Evolutionary conservation across 2,888 invertebrate genomes (phyloP).

Genomic region (Cryptocephalus primarius): DNA sequence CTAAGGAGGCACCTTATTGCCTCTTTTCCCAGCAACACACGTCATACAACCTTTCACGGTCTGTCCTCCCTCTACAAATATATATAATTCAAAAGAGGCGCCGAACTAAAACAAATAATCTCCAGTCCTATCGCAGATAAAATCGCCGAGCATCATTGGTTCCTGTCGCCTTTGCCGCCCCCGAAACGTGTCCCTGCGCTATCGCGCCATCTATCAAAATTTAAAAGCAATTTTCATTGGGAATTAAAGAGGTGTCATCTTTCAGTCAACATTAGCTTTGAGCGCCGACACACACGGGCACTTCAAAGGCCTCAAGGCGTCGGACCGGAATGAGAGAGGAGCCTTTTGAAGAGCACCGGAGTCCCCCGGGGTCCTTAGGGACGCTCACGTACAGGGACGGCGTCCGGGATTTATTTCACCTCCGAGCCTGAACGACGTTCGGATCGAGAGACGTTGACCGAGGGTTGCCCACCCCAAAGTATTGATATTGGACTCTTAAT

Average conservation of each 20-base stretch:
- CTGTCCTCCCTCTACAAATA: too few relatives aligned
- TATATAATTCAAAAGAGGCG: too few relatives aligned
- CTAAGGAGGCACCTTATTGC: too few relatives aligned
- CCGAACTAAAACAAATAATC: too few relatives aligned
- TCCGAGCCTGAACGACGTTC: neutral
- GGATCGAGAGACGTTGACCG: too few relatives aligned
- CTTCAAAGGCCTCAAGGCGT: constrained; percentile 33
- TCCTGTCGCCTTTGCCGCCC: neutral
- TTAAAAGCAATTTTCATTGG: constrained; percentile 36
- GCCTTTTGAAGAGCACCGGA: constrained; percentile 3
- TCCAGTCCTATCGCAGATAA: neutral
- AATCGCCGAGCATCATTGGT: constrained; percentile 3
- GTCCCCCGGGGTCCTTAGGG: constrained; percentile 11
- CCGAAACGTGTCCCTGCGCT: constrained; percentile 11
- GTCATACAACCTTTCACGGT: too few relatives aligned
- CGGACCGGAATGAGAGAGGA: constrained; percentile 28
- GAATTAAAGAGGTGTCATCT: constrained; percentile 37
- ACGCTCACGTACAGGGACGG: constrained; percentile 3
- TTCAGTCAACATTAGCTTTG: constrained; percentile 32
- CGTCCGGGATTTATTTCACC: neutral
- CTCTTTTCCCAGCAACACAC: too few relatives aligned
- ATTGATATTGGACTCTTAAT: too few relatives aligned
- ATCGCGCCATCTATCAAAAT: constrained; percentile 32
- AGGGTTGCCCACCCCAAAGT: too few relatives aligned
- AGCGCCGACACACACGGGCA: constrained; percentile 11